phyloP scores from a whole-genome alignment of 2,888 invertebrate species.

The Apamea crenata region DNA sequence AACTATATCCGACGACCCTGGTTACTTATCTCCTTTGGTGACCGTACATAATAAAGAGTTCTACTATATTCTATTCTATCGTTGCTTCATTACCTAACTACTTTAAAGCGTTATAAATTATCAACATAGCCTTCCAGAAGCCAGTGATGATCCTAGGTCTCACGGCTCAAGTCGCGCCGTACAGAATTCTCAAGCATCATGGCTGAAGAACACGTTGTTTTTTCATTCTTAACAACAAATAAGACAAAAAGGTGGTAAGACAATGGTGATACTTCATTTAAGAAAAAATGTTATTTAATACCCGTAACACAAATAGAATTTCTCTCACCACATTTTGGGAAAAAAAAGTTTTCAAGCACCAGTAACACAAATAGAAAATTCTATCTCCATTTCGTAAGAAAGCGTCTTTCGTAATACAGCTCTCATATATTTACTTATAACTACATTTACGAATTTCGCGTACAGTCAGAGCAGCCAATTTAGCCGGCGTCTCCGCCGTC shows the following conservation, averaged over 20 bases:
- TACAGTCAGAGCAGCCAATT: conserved; percentile 82
- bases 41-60: no score
- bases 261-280: no score
- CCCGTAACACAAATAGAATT: neutral
- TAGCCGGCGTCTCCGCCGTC: conserved; percentile 83
- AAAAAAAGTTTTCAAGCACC: neutral
- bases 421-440: conserved; percentile 58
- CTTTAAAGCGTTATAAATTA: neutral
- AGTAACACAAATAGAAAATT: neutral
- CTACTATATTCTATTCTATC: no score
- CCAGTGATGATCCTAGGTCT: neutral
- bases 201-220: neutral
- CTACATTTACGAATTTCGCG: conserved; percentile 60
- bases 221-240: neutral
- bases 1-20: no score
- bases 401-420: conserved; percentile 22
- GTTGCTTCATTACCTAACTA: neutral
- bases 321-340: no score
- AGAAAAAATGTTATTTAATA: neutral
- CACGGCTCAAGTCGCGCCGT: neutral
- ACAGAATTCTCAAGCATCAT: neutral
- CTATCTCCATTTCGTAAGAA: neutral
- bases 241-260: neutral
- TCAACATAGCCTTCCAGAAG: neutral
- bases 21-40: no score